Evolutionary conservation across 2,797 vertebrate species (phyloP).

Genomic region (Leptatherina wallacei): DNA sequence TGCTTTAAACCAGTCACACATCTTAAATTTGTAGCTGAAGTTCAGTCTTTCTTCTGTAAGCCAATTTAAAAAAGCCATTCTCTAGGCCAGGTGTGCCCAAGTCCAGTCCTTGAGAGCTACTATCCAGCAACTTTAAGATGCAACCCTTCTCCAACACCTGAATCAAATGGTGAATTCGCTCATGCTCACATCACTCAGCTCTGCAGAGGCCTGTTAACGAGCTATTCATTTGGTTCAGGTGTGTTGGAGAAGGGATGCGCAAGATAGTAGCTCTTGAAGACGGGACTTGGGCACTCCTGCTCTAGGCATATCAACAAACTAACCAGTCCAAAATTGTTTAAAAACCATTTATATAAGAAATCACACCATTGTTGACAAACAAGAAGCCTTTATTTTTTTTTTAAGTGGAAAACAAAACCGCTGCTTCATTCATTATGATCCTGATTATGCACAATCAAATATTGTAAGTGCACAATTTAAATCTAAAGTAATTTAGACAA

Average conservation of each 20-base stretch:
- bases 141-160: too few relatives aligned
- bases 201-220: too few relatives aligned
- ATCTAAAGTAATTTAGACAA: constrained; percentile 79
- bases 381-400: constrained; percentile 85
- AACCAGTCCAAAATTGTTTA: not conserved
- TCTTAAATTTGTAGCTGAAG: not conserved
- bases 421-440: constrained; percentile 79
- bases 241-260: too few relatives aligned
- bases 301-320: not conserved
- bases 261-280: too few relatives aligned
- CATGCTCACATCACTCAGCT: too few relatives aligned
- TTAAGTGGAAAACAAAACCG: constrained; percentile 79
- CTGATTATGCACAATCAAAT: constrained; percentile 82
- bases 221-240: too few relatives aligned
- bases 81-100: too few relatives aligned
- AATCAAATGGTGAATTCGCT: too few relatives aligned
- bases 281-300: too few relatives aligned
- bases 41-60: not conserved
- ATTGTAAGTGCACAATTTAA: constrained; percentile 80
- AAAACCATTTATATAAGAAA: not conserved
- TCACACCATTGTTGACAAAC: constrained; percentile 79
- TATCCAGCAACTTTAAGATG: too few relatives aligned
- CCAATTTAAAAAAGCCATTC: not conserved
- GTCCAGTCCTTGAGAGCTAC: too few relatives aligned
- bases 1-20: not conserved